Base-by-base conservation (phyloP, 1,140 invertebrate species). In the Lepidurus arcticus region DNA sequence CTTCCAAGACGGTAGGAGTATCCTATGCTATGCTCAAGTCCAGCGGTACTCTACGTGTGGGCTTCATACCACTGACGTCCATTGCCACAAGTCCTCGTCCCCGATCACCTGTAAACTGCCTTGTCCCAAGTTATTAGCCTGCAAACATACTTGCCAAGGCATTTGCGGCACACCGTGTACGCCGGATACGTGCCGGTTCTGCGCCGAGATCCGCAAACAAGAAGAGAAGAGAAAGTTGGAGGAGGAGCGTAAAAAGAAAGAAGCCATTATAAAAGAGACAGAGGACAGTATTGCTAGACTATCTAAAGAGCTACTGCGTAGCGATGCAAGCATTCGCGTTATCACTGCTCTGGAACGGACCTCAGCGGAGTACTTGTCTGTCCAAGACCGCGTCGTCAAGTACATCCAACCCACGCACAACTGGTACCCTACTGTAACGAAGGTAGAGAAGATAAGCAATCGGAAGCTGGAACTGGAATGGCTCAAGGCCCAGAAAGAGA, bases 331-430 rank as follows among this genome's bases (percentile, higher is more conserved):
- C 13, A n/a, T n/a, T 16, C 21, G 47, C 34, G n/a, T 16, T 7
- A 24, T 34, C 42, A 73, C 16, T 16, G 73, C 10, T 21, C 73
- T 78, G 1, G 42, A 74, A 16, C 21, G 10, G 65, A 21, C 76
- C 24, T 26, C 77, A 7, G 77, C 77, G 1, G 77, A 78, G 42
- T 78, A 78, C 43, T 34, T 75, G 77, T 78, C 77, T 1, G 44
- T 78, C 74, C 42, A 75, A 44, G 78, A 78, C 42, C 53, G 73
- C 9, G 73, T 78, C 10, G 24, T 78, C 21, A 78, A 78, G 44
- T 78, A 78, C 73, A 75, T 78, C 78, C 78, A 78, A 13, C 42
- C 78, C 10, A 43, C n/a, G 42, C 78, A 78, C 21, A 75, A 44
- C 65, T 78, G 78, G 78, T 78, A 78, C 45, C 78, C 78, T 42